A percentile compares a stretch with the other conserved stretches of the same genome.
phyloP scores from a whole-genome alignment of 2,113 vertebrate genomes.

The Bufo gargarizans region DNA sequence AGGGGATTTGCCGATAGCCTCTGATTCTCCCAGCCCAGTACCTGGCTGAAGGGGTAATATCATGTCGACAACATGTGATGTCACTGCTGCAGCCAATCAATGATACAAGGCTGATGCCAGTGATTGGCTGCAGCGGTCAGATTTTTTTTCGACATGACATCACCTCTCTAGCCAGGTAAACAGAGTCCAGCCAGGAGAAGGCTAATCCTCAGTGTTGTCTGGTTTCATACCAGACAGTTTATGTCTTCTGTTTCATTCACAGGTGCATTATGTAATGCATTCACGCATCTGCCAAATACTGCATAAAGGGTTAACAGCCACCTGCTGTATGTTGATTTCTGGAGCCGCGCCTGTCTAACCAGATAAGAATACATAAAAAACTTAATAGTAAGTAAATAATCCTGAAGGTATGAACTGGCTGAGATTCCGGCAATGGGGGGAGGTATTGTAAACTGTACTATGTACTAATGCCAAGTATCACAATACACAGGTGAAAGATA shows the following conservation, averaged over 20 bases:
- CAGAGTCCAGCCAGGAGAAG: no score
- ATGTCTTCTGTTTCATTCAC: not conserved
- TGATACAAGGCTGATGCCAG: no score
- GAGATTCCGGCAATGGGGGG: conserved; percentile 39
- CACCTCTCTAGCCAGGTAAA: no score
- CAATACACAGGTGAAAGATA: not conserved
- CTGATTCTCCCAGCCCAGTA: no score
- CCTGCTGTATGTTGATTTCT: conserved; percentile 42
- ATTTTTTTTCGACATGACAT: no score
- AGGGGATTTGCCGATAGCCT: no score
- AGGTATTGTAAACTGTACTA: not conserved
- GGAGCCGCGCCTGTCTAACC: conserved; percentile 35
- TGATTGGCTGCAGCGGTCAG: no score
- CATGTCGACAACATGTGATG: no score
- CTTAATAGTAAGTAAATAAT: conserved; percentile 55
- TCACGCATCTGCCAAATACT: not conserved
- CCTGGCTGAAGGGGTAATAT: no score
- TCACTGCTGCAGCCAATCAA: no score
- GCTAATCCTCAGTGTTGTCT: no score
- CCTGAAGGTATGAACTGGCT: conserved; percentile 42
- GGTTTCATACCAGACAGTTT: no score
- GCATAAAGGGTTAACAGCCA: conserved; percentile 44
- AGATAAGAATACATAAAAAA: conserved; percentile 45
- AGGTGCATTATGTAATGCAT: not conserved
- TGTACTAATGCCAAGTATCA: conserved; percentile 5